These are phyloP conservation scores for Mesocentrotus franciscanus DNA, from an alignment of 53 echinoderm and acorn worm species.

Conservation along the genomic window DNA sequence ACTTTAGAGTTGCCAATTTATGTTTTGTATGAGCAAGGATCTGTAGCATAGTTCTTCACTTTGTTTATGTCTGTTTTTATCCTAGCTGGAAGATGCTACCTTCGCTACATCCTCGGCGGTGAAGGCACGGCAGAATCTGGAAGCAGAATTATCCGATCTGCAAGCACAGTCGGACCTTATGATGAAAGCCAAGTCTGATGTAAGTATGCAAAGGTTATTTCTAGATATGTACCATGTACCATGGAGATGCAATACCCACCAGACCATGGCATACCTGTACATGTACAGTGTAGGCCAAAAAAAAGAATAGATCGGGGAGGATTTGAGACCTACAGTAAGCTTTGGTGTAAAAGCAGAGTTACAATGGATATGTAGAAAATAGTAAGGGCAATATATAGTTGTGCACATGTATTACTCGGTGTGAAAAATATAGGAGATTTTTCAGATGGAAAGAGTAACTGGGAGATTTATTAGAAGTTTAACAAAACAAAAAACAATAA, in stretches of 20 bases:
- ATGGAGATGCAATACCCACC: background rate
- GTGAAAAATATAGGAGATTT: no score
- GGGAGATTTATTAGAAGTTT: background rate
- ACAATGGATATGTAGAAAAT: background rate
- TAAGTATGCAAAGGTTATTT: conserved; percentile 46
- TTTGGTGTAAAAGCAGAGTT: no score
- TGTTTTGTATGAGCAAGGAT: background rate
- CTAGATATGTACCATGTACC: background rate
- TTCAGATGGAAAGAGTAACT: no score
- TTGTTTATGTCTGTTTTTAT: background rate
- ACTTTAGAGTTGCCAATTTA: background rate
- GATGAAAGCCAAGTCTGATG: conserved; percentile 86
- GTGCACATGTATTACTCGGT: no score
- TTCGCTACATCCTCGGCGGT: conserved; percentile 81
- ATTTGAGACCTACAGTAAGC: no score
- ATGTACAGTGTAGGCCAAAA: no score
- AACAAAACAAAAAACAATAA: background rate
- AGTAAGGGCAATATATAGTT: no score
- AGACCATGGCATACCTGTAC: no score
- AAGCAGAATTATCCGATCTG: conserved; percentile 82
- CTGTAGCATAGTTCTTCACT: background rate
- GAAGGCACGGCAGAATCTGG: conserved; percentile 89
- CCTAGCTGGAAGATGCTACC: conserved; percentile 93
- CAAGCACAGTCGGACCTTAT: conserved; percentile 88
- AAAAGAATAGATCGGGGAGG: no score